Percentiles rank a stretch among this genome's conserved stretches.
phyloP scores from a whole-genome alignment of 2,888 invertebrate species.

The Caenorhabditis sp. region DNA sequence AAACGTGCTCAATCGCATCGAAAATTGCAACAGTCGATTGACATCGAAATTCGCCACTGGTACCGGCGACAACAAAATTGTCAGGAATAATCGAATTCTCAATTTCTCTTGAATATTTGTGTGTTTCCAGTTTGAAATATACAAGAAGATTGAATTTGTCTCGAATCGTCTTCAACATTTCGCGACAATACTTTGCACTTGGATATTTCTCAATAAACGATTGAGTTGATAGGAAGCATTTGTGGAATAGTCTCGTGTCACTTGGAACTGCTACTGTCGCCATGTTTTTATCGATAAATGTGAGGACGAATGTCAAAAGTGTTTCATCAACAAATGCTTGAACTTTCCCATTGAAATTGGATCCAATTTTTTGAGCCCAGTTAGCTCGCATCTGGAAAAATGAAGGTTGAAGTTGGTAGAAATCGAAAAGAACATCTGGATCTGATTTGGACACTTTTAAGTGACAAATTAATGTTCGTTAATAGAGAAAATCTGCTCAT shows the following conservation, averaged over 20 bases:
- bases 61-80: slow-evolving; percentile 9
- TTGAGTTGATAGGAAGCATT: slow-evolving; percentile 46
- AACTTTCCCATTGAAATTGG: slow-evolving; percentile 31
- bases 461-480: too few species aligned
- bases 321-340: slow-evolving; percentile 59
- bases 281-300: slow-evolving; percentile 63
- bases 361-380: slow-evolving; percentile 42
- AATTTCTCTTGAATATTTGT: slow-evolving; percentile 33
- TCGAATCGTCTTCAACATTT: slow-evolving; percentile 45
- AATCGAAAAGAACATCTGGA: neutral
- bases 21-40: slow-evolving; percentile 27
- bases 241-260: slow-evolving; percentile 60
- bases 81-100: slow-evolving; percentile 27
- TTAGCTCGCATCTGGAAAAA: slow-evolving; percentile 43
- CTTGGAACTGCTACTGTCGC: slow-evolving; percentile 54
- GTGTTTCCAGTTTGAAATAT: slow-evolving; percentile 62
- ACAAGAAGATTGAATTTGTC: slow-evolving; percentile 64
- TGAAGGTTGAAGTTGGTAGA: neutral
- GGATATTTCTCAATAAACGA: slow-evolving; percentile 55
- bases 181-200: slow-evolving; percentile 8
- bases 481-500: too few species aligned
- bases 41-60: slow-evolving; percentile 8
- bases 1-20: slow-evolving; percentile 71
- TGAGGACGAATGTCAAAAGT: slow-evolving; percentile 57
- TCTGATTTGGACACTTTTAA: too few species aligned